phyloP scores from a whole-genome alignment of 2,888 invertebrate genomes.

The Drosophila bunnanda region DNA sequence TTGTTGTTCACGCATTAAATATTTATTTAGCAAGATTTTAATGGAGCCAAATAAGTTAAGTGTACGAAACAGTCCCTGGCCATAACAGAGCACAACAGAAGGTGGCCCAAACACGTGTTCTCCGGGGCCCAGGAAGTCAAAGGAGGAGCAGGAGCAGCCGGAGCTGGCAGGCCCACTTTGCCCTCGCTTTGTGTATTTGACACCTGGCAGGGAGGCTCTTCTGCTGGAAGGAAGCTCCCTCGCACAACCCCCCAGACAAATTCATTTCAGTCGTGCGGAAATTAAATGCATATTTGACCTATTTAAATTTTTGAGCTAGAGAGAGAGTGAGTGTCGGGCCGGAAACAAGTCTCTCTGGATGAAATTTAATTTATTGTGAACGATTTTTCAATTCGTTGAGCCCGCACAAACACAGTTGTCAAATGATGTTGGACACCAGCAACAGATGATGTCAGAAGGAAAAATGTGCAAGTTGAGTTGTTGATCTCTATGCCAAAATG shows the following conservation, averaged over 20 bases:
- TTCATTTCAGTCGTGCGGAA: constrained; percentile 74
- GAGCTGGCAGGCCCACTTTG: constrained; percentile 22
- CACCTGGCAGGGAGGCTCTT: constrained; percentile 58
- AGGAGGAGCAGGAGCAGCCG: constrained; percentile 8
- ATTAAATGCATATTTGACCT: constrained; percentile 80
- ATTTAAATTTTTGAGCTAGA: constrained; percentile 64
- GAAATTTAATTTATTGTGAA: constrained; percentile 70
- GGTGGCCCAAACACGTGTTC: constrained; percentile 58
- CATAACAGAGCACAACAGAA: constrained; percentile 36
- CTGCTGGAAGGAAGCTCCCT: not conserved
- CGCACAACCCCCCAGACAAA: constrained; percentile 56
- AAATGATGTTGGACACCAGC: constrained; percentile 36
- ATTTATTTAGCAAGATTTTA: constrained; percentile 80
- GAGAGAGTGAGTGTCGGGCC: constrained; percentile 34
- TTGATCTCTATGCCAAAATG: constrained; percentile 14
- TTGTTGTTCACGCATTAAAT: constrained; percentile 79
- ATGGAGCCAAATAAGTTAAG: constrained; percentile 77
- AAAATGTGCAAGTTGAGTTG: not conserved
- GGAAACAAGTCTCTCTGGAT: constrained; percentile 36
- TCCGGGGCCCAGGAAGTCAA: constrained; percentile 12
- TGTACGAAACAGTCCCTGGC: constrained; percentile 55
- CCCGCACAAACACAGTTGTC: constrained; percentile 14
- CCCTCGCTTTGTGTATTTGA: constrained; percentile 55
- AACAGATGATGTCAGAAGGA: constrained; percentile 50
- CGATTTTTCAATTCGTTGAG: constrained; percentile 54